Conservation (phyloP, 2,797 vertebrate species). For the Sardinella longiceps region DNA sequence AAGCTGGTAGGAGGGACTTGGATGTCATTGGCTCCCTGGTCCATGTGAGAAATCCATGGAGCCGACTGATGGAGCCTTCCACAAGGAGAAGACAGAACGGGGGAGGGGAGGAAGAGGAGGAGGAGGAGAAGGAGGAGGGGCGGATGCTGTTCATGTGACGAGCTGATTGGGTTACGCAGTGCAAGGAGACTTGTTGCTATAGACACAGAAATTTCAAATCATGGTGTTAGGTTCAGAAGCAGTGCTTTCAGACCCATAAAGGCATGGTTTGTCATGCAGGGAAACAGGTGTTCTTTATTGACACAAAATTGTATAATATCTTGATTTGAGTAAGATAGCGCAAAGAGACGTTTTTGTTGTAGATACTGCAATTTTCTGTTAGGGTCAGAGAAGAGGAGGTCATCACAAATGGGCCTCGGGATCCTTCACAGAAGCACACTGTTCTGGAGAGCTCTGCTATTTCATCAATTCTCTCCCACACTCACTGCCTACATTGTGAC, state of each 20-base stretch:
- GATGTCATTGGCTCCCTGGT: slow-evolving; percentile 51
- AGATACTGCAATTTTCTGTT: too few relatives aligned
- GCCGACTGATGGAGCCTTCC: slow-evolving; percentile 39
- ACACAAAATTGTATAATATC: too few relatives aligned
- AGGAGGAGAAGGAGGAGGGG: slow-evolving; percentile 30
- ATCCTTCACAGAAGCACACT: background rate
- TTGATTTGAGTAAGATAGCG: too few relatives aligned
- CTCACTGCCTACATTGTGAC: background rate
- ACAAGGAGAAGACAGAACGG: background rate
- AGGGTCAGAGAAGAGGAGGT: too few relatives aligned
- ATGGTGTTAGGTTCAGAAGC: background rate
- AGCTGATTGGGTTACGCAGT: slow-evolving; percentile 12
- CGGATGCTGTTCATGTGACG: background rate
- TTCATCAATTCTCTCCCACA: background rate
- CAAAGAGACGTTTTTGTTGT: too few relatives aligned
- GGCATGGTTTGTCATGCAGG: too few relatives aligned
- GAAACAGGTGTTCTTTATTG: too few relatives aligned
- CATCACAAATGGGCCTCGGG: too few relatives aligned
- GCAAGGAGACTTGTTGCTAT: background rate
- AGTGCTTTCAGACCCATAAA: too few relatives aligned
- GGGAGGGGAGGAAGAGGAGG: background rate
- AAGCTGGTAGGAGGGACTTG: slow-evolving; percentile 41
- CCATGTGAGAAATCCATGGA: slow-evolving; percentile 33
- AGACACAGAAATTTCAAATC: background rate
- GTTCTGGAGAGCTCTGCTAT: background rate